These are phyloP conservation scores for Siderastrea radians DNA, from an alignment of 92 coral and sea anemone species.

Conservation along the genomic window DNA sequence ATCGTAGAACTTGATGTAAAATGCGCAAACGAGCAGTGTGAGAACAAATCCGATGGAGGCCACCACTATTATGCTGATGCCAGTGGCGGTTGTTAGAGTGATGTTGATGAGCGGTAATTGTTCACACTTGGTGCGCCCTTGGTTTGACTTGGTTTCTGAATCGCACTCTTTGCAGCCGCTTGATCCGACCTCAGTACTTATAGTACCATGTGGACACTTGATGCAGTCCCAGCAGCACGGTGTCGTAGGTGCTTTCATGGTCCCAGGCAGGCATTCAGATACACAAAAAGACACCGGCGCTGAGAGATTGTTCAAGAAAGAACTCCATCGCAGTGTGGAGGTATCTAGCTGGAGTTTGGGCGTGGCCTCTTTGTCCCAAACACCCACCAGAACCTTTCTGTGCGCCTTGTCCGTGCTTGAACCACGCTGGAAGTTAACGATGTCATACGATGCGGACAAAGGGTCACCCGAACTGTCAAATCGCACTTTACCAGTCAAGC, in stretches of 20 bases:
- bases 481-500: slow-evolving; percentile 46
- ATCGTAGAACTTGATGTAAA: slow-evolving; percentile 21
- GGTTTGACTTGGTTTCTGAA: slow-evolving; percentile 57
- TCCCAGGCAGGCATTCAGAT: slow-evolving; percentile 37
- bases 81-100: slow-evolving; percentile 44
- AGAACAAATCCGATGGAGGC: slow-evolving; percentile 21
- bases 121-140: slow-evolving; percentile 47
- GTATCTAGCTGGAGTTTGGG: slow-evolving; percentile 31
- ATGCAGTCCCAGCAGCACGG: slow-evolving; percentile 84
- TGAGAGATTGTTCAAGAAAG: slow-evolving; percentile 17
- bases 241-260: slow-evolving; percentile 28
- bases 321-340: slow-evolving; percentile 61
- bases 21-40: slow-evolving; percentile 13
- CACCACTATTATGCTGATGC: slow-evolving; percentile 25
- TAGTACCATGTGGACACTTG: slow-evolving; percentile 71
- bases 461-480: slow-evolving; percentile 50
- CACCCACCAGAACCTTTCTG: slow-evolving; percentile 55
- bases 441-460: slow-evolving; percentile 36
- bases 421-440: slow-evolving; percentile 33
- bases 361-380: slow-evolving; percentile 69
- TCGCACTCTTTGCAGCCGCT: slow-evolving; percentile 67
- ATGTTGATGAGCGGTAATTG: slow-evolving; percentile 56
- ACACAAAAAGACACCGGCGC: slow-evolving; percentile 50
- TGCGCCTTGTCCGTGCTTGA: not conserved
- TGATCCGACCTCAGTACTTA: slow-evolving; percentile 52